These are phyloP conservation scores for Diabrotica undecimpunctata DNA, from an alignment of 1,140 invertebrate species.

Conservation along the genomic window DNA sequence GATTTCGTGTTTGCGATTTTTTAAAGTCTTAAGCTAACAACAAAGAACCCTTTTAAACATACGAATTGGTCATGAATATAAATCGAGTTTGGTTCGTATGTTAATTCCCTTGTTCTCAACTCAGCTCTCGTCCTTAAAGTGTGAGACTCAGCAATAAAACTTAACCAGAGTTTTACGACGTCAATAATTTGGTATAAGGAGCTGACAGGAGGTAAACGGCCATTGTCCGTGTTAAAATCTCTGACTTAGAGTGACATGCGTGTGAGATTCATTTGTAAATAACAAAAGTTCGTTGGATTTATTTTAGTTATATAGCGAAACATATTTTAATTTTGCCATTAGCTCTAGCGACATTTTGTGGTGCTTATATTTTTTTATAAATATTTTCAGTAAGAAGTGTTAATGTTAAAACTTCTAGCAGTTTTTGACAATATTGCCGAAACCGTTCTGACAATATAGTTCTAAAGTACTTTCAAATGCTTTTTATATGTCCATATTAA, in stretches of 20 bases:
- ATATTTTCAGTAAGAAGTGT: no score
- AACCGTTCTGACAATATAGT: no score
- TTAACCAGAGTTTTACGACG: slow-evolving; percentile 12
- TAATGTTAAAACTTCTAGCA: no score
- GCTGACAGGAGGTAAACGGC: slow-evolving; percentile 8
- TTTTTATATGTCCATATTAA: no score
- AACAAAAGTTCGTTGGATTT: no score
- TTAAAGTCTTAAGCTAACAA: background rate
- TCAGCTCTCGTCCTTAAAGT: background rate
- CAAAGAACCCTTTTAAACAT: background rate
- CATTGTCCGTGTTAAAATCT: slow-evolving; percentile 3
- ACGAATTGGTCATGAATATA: background rate
- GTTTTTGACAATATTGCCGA: no score
- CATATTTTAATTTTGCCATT: no score
- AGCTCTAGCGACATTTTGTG: no score
- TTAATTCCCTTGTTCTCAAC: background rate
- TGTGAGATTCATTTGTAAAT: background rate
- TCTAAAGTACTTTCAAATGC: no score
- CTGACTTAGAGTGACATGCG: background rate
- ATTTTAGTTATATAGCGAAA: no score
- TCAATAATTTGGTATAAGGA: slow-evolving; percentile 16
- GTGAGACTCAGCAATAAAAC: slow-evolving; percentile 4
- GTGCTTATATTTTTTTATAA: no score
- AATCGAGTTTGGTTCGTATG: background rate
- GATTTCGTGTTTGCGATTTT: no score